Conservation (phyloP, 1,140 invertebrate genomes). For the Danaus plexippus region DNA sequence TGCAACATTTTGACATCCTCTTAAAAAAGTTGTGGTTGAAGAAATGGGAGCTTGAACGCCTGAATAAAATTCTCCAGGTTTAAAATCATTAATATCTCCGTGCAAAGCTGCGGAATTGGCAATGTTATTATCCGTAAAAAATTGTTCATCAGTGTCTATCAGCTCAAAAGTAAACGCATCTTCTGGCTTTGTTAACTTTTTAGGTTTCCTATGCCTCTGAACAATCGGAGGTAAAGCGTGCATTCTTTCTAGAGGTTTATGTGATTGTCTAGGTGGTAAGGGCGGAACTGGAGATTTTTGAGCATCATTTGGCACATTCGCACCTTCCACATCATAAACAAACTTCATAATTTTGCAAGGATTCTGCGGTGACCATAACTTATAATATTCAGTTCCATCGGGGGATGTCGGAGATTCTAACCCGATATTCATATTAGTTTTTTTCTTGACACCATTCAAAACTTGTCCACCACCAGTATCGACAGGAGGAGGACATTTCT, state of each 20-base stretch:
- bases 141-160: conserved; percentile 80
- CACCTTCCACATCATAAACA: conserved; percentile 70
- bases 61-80: conserved; percentile 67
- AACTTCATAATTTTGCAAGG: conserved; percentile 73
- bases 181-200: conserved; percentile 74
- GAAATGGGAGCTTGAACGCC: conserved; percentile 49
- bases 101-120: conserved; percentile 52
- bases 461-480: conserved; percentile 58
- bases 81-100: conserved; percentile 60
- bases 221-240: conserved; percentile 73
- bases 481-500: conserved; percentile 67
- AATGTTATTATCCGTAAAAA: conserved; percentile 66
- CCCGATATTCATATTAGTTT: conserved; percentile 60
- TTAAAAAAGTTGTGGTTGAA: conserved; percentile 55
- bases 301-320: conserved; percentile 61
- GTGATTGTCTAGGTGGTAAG: conserved; percentile 66
- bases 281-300: conserved; percentile 67
- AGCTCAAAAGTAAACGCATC: conserved; percentile 85
- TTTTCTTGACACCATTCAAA: conserved; percentile 65
- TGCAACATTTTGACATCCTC: conserved; percentile 59
- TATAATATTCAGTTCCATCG: conserved; percentile 73
- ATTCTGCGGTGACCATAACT: conserved; percentile 74
- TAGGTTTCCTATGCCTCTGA: conserved; percentile 74
- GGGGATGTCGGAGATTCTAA: conserved; percentile 70
- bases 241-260: conserved; percentile 76